phyloP scores from a whole-genome alignment of 2,888 invertebrate species.

The Graphium colonna region DNA sequence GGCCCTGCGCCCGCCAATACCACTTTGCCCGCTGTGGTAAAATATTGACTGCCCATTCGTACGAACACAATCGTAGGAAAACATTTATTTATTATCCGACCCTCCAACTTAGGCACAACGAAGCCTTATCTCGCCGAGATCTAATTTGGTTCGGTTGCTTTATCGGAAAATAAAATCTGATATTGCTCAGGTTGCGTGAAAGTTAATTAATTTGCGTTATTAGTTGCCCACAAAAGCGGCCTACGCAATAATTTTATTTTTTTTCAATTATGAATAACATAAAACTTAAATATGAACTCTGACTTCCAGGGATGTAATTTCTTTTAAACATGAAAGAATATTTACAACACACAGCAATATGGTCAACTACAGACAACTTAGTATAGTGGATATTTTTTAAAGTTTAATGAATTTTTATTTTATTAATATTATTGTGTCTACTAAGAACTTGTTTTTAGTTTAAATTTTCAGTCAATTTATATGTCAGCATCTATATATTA shows the following conservation, averaged over 20 bases:
- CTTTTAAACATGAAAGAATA: too few relatives aligned
- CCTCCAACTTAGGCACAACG: conserved; percentile 1
- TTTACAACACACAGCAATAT: too few relatives aligned
- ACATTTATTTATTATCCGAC: conserved; percentile 16
- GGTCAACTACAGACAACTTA: too few relatives aligned
- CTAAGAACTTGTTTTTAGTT: too few relatives aligned
- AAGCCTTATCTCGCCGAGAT: conserved; percentile 6
- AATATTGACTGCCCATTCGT: conserved; percentile 19
- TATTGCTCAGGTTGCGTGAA: not conserved
- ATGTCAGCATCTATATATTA: too few relatives aligned
- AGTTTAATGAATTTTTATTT: too few relatives aligned
- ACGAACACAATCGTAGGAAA: conserved; percentile 8
- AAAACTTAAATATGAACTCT: too few relatives aligned
- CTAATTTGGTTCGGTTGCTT: conserved; percentile 1
- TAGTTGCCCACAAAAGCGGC: not conserved
- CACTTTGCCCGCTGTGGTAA: conserved; percentile 5
- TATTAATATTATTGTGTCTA: too few relatives aligned
- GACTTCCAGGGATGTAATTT: too few relatives aligned
- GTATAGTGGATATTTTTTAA: too few relatives aligned
- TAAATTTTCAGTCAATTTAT: too few relatives aligned
- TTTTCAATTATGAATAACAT: not conserved
- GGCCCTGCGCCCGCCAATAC: conserved; percentile 16
- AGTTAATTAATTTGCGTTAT: not conserved
- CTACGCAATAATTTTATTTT: not conserved
- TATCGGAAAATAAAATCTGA: not conserved